Base-by-base conservation (phyloP, 2,888 invertebrate genomes). In the Sepiola atlantica region DNA sequence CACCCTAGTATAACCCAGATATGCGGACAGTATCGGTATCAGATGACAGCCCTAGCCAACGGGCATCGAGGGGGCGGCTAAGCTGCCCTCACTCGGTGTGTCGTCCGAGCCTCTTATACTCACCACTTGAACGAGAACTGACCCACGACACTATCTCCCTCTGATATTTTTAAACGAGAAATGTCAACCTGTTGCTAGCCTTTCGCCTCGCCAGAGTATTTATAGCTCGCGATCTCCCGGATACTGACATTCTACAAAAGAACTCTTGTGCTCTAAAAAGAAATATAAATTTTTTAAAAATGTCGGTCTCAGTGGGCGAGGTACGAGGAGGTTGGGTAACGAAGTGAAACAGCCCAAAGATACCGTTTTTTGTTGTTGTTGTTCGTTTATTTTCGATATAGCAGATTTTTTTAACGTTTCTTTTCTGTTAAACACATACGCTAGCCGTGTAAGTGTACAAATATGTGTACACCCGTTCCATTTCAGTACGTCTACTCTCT, bases 91-190 rank as follows among this genome's bases (percentile, higher is more conserved):
- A 61, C 77, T 21, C n/a, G 16, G 77, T n/a, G 3, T 14, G 77
- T n/a, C n/a, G 77, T 77, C n/a, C 32, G n/a, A n/a, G n/a, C 16
- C 18, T 32, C n/a, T 77, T 77, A 12, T 16, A n/a, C 10, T n/a
- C n/a, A 21, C 0, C n/a, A 28, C 28, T 77, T 77, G 77, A 77
- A n/a, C 77, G 77, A 3, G 14, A 32, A 77, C 77, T 77, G 77
- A 77, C 77, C 77, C 77, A n/a, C 77, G 77, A 77, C 77, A n/a
- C n/a, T 77, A 77, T 77, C 77, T 77, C 45, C n/a, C 77, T n/a
- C 77, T 14, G n/a, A 77, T 77, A 77, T 77, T 77, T 77, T 77
- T n/a, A 77, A 77, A n/a, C 77, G n/a, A 77, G 77, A 77, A 77
- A 77, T 77, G 77, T 77, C 77, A 77, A 77, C 77, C n/a, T 77